A percentile compares a stretch with the other conserved stretches of the same genome.
Conservation (phyloP, 2,113 vertebrate species). For the Xenopus laevis region DNA sequence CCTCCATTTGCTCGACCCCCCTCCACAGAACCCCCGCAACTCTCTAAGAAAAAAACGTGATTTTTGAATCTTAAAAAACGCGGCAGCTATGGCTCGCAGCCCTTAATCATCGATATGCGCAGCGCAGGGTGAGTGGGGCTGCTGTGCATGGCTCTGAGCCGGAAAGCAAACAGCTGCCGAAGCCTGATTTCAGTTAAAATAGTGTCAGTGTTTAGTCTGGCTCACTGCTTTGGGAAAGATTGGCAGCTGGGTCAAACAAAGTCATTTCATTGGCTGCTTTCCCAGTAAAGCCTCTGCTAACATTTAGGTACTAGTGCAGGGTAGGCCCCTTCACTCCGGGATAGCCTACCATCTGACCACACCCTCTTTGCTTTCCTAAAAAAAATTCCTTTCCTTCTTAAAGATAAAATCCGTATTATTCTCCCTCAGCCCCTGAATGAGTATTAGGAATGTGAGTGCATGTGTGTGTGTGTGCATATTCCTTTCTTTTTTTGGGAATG, state of each 20-base stretch:
- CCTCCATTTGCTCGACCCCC: too few species aligned
- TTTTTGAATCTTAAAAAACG: neutral
- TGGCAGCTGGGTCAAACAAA: conserved; percentile 95
- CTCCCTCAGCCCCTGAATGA: conserved; percentile 66
- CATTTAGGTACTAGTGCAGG: conserved; percentile 78
- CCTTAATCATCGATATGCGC: neutral
- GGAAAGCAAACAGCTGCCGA: conserved; percentile 80
- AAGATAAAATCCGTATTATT: conserved; percentile 66
- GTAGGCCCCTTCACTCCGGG: conserved; percentile 72
- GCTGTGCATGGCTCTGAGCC: conserved; percentile 73
- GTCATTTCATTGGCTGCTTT: conserved; percentile 81
- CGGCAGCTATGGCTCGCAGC: neutral
- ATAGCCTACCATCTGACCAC: conserved; percentile 78
- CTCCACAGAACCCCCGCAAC: too few species aligned
- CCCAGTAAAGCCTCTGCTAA: conserved; percentile 80
- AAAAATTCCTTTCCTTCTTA: conserved; percentile 55
- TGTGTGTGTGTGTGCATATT: conserved; percentile 26
- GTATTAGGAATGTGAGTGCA: conserved; percentile 53
- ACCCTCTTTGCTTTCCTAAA: conserved; percentile 66
- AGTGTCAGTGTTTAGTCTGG: conserved; percentile 90
- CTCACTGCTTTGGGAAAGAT: conserved; percentile 85
- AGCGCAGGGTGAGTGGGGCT: conserved; percentile 62
- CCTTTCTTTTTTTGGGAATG: conserved; percentile 60
- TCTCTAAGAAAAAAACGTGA: neutral
- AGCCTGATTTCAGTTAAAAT: conserved; percentile 83